A percentile compares a stretch with the other conserved stretches of the same genome.
phyloP scores from a whole-genome alignment of 2,888 invertebrate species.

The Pterobdella sp. region DNA sequence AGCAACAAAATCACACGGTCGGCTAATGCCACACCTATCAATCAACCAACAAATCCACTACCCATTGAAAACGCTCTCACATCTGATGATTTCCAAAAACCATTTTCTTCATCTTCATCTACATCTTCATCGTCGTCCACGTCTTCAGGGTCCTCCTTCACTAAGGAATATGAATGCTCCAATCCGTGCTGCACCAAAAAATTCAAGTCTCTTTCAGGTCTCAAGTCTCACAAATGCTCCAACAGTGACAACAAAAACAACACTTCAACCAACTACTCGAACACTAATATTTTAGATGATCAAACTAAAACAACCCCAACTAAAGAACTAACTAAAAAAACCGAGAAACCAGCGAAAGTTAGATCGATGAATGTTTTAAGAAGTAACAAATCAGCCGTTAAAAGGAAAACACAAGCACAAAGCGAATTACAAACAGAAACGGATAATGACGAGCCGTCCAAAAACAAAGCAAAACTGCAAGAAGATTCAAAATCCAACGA shows the following conservation, averaged over 20 bases:
- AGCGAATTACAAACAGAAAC: not conserved
- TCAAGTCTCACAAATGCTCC: constrained; percentile 25
- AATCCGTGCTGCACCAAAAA: constrained; percentile 20
- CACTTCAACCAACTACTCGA: not conserved
- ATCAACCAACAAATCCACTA: not conserved
- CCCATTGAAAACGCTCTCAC: not conserved
- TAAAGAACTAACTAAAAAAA: constrained; percentile 1
- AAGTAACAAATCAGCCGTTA: not conserved
- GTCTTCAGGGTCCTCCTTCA: not conserved
- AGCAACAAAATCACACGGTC: constrained; percentile 13
- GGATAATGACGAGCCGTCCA: constrained; percentile 6
- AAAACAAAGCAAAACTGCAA: not conserved
- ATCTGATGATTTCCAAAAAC: not conserved
- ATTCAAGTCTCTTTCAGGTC: constrained; percentile 27
- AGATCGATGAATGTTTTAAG: not conserved
- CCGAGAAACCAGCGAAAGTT: not conserved
- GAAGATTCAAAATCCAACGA: not conserved
- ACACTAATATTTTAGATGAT: not conserved
- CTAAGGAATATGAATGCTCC: constrained; percentile 19
- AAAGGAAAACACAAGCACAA: not conserved
- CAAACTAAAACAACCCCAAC: not conserved
- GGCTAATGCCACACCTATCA: constrained; percentile 3
- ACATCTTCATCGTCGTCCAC: not conserved
- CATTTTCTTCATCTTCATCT: constrained; percentile 7
- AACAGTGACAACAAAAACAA: not conserved